These are phyloP conservation scores for Lepisosteus oculatus DNA, from an alignment of 2,113 vertebrate species.

Conservation along the genomic window DNA sequence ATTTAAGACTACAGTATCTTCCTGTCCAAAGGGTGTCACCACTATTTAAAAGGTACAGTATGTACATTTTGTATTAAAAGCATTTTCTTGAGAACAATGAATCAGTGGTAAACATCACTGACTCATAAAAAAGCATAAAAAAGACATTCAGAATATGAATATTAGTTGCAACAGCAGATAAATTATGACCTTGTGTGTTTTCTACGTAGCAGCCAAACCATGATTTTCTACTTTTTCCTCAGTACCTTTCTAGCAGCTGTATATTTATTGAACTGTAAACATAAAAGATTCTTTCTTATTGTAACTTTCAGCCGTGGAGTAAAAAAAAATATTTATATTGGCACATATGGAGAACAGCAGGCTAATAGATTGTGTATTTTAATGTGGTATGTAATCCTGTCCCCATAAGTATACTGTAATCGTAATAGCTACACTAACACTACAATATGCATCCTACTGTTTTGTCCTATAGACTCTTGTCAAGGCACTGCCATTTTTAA, in stretches of 20 bases:
- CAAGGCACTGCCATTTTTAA: too few species aligned
- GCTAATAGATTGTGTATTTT: not conserved
- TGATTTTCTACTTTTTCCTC: slow-evolving; percentile 50
- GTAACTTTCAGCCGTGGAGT: not conserved
- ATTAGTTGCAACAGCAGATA: slow-evolving; percentile 45
- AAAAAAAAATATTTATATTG: not conserved
- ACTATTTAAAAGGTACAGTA: slow-evolving; percentile 28
- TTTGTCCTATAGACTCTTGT: too few species aligned
- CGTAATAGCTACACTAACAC: too few species aligned
- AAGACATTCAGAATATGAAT: slow-evolving; percentile 54
- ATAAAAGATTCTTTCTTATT: slow-evolving; percentile 40
- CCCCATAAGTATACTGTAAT: too few species aligned
- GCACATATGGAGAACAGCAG: not conserved
- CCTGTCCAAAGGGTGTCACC: slow-evolving; percentile 32
- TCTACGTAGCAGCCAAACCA: slow-evolving; percentile 57
- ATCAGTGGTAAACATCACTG: slow-evolving; percentile 48
- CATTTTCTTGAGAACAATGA: slow-evolving; percentile 45
- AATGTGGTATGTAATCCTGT: not conserved
- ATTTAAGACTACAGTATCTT: slow-evolving; percentile 60
- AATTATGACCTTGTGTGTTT: slow-evolving; percentile 49
- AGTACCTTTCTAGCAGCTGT: slow-evolving; percentile 60
- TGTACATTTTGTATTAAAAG: slow-evolving; percentile 44
- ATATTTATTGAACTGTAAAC: slow-evolving; percentile 39
- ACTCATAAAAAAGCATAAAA: slow-evolving; percentile 47
- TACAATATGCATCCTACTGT: too few species aligned